Conservation (phyloP, 2,888 invertebrate species). For the Lamellibrachia satsuma region DNA sequence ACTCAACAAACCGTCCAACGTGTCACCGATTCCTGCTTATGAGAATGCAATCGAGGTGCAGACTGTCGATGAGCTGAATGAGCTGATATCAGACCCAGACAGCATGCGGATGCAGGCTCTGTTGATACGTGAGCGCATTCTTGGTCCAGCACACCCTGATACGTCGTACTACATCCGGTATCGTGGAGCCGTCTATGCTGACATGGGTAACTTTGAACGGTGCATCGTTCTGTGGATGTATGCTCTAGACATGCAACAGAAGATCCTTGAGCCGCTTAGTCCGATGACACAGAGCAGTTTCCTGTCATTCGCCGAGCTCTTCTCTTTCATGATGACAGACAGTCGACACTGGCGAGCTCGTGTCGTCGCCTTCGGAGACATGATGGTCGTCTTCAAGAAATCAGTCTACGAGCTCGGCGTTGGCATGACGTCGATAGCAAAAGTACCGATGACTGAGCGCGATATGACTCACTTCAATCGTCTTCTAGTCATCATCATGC, state of each 20-base stretch:
- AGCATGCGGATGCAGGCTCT: constrained; percentile 91
- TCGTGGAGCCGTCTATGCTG: constrained; percentile 92
- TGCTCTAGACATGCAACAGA: constrained; percentile 94
- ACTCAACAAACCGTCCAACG: constrained; percentile 78
- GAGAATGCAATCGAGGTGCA: constrained; percentile 86
- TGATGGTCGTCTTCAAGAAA: constrained; percentile 83
- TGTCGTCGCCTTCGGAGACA: constrained; percentile 82
- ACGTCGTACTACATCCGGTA: constrained; percentile 96
- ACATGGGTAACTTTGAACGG: constrained; percentile 83
- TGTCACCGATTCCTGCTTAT: constrained; percentile 84
- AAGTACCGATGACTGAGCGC: constrained; percentile 60
- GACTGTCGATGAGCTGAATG: constrained; percentile 81
- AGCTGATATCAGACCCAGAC: constrained; percentile 90
- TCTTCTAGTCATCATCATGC: constrained; percentile 85
- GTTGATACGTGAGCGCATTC: constrained; percentile 88
- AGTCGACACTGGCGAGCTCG: constrained; percentile 70
- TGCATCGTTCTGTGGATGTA: constrained; percentile 97
- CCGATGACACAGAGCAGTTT: constrained; percentile 94
- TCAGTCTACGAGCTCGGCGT: constrained; percentile 72
- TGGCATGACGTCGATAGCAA: constrained; percentile 64
- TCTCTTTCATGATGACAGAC: constrained; percentile 87
- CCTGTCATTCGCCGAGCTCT: constrained; percentile 91
- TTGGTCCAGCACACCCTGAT: constrained; percentile 92
- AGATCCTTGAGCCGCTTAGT: constrained; percentile 89
- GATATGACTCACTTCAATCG: constrained; percentile 84